Evolutionary conservation across 2,113 vertebrate genomes (phyloP).

Genomic region (Nothoprocta pentlandii): DNA sequence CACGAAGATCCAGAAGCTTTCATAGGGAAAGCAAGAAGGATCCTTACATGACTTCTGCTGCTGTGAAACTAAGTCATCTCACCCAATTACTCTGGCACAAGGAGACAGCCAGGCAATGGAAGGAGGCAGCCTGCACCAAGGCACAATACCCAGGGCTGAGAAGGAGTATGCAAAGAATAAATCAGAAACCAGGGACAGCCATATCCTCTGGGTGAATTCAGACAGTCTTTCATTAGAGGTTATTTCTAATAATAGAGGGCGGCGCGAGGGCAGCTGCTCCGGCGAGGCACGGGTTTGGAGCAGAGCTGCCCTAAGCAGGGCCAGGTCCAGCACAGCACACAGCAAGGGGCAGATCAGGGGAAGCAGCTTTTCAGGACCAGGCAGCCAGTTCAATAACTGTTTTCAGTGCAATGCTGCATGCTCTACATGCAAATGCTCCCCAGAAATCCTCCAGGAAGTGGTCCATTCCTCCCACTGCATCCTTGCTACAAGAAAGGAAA

Average conservation of each 20-base stretch:
- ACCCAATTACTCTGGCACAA: neutral
- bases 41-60: neutral
- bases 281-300: neutral
- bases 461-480: conserved; percentile 11
- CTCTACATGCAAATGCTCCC: conserved; percentile 53
- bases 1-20: neutral
- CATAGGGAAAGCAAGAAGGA: neutral
- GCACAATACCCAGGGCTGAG: neutral
- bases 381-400: neutral
- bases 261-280: neutral
- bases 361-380: neutral
- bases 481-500: conserved; percentile 55
- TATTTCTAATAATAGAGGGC: neutral
- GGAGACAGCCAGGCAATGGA: neutral
- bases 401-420: conserved; percentile 20
- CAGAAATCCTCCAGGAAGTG: conserved; percentile 44
- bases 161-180: neutral
- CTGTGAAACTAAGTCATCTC: neutral
- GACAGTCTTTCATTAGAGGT: neutral
- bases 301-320: neutral
- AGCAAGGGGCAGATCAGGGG: neutral
- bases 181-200: neutral
- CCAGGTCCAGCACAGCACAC: neutral
- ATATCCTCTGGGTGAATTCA: neutral
- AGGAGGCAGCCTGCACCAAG: neutral